phyloP scores from a whole-genome alignment of 2,113 vertebrate genomes.

The Alectura lathami region DNA sequence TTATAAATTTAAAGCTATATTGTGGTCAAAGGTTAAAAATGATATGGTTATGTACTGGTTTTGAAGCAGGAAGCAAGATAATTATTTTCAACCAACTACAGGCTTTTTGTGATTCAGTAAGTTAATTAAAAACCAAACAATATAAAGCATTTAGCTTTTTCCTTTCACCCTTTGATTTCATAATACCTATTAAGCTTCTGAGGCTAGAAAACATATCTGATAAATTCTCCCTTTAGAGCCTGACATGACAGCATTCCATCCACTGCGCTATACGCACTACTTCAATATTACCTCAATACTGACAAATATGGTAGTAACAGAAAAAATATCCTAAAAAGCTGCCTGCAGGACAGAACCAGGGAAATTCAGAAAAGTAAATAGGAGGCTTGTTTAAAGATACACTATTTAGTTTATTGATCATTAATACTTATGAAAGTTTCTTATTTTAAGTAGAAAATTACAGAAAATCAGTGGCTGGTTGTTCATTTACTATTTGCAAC shows the following conservation, averaged over 20 bases:
- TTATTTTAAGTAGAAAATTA: neutral
- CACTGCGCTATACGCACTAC: neutral
- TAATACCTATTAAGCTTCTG: neutral
- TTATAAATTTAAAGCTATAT: neutral
- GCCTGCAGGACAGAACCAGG: neutral
- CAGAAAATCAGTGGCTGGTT: neutral
- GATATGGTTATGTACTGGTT: neutral
- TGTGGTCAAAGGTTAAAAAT: neutral
- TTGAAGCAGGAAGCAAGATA: neutral
- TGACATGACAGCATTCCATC: neutral
- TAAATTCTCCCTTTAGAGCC: neutral
- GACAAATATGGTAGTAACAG: neutral
- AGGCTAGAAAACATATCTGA: neutral
- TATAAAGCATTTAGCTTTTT: neutral
- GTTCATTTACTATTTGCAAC: neutral
- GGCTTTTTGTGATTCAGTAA: neutral
- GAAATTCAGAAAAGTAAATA: neutral
- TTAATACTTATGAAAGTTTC: neutral
- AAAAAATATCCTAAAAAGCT: neutral
- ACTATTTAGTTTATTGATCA: neutral
- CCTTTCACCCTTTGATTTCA: neutral
- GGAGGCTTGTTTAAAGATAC: neutral
- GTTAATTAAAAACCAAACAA: constrained; percentile 13
- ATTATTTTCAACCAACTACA: neutral
- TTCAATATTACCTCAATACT: neutral